Percentiles rank a stretch among this genome's conserved stretches.
Conservation (phyloP, 2,888 invertebrate species). For the Ceratothoa steindachneri region DNA sequence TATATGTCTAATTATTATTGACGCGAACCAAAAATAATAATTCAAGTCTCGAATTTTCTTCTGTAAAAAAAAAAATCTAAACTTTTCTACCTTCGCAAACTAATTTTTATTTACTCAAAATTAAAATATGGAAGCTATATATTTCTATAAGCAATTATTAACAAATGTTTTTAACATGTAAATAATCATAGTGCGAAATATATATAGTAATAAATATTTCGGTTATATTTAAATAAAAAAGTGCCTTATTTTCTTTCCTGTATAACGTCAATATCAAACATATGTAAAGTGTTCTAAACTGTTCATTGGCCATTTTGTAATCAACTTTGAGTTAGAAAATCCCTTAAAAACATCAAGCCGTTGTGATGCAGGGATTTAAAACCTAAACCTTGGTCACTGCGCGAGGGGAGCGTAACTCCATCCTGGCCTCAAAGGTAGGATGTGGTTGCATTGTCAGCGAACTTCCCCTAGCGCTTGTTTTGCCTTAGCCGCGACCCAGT, state of each 20-base stretch:
- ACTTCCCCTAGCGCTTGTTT: background rate
- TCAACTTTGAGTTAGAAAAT: background rate
- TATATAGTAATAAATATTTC: background rate
- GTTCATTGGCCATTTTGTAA: too few species aligned
- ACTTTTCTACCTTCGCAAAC: background rate
- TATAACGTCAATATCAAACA: background rate
- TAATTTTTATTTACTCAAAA: background rate
- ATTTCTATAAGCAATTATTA: background rate
- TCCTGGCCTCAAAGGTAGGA: background rate
- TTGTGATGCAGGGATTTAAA: too few species aligned
- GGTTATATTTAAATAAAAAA: background rate
- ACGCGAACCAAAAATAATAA: too few species aligned
- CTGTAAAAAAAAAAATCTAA: too few species aligned
- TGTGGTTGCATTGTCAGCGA: background rate
- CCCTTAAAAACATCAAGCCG: too few species aligned
- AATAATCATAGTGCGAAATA: background rate
- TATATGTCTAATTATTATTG: too few species aligned
- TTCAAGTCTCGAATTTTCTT: too few species aligned
- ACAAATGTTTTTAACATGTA: background rate
- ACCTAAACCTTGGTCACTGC: too few species aligned
- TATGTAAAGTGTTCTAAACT: background rate
- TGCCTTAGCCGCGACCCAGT: background rate
- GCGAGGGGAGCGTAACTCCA: too few species aligned
- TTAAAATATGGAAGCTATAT: background rate
- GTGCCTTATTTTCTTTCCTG: background rate